Conservation (phyloP, 2,888 invertebrate species). For the Rhopalosiphum nymphaeae region DNA sequence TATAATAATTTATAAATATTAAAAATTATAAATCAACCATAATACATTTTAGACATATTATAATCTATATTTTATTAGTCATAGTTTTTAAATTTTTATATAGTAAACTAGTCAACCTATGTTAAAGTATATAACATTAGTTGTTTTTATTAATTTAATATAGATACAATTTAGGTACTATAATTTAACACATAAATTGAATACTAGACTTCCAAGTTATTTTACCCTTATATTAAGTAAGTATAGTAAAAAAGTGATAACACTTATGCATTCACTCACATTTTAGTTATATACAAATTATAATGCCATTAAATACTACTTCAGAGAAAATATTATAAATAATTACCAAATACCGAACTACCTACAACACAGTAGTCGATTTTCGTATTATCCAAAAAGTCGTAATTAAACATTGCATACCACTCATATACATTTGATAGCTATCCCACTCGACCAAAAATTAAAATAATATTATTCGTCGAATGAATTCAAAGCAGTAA, state of each 20-base stretch:
- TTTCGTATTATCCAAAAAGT: not conserved
- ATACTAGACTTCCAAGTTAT: not conserved
- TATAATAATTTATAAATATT: not conserved
- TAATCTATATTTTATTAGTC: not conserved
- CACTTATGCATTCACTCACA: not conserved
- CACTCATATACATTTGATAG: not conserved
- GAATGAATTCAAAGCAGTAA: not conserved
- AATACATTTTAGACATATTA: not conserved
- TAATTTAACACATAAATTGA: not conserved
- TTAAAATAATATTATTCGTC: not conserved
- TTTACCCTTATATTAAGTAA: not conserved
- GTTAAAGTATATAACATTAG: no score
- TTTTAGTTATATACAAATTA: not conserved
- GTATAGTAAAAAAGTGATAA: not conserved
- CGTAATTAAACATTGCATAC: not conserved
- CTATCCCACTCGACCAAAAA: not conserved
- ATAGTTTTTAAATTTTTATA: not conserved
- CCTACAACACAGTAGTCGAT: not conserved
- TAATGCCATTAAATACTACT: not conserved
- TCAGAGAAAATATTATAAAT: not conserved
- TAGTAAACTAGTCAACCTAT: no score
- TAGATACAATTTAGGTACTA: not conserved
- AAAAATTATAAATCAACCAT: not conserved
- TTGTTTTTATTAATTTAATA: not conserved
- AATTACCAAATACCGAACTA: conserved; percentile 7